Evolutionary conservation across 1,140 invertebrate genomes (phyloP), one percentile per base, ranked within the genome.

Genomic region (Bombus waltoni): DNA sequence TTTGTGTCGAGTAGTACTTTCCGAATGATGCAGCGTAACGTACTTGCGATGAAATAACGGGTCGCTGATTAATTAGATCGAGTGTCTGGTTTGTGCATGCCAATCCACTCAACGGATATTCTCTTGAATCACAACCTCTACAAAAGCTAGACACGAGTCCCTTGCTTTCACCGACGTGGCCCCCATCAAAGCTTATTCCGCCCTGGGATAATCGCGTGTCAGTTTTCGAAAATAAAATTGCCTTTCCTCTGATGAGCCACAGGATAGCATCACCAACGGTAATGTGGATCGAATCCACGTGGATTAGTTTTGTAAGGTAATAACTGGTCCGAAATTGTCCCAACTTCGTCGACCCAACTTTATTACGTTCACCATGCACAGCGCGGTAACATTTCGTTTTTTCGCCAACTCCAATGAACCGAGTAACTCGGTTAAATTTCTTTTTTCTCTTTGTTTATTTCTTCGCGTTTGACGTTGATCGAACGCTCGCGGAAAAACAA

Each of bases 21-120:
- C 85, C 89, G 90, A 93, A 90, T 88, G 92, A 92, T 76, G 89
- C 85, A 81, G 81, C 74, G 81, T 86, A 90, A 85, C 76, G 77
- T 89, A 87, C 85, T 84, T 73, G 81, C 73, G 81, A 77, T 75
- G 72, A 83, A 90, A 88, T 87, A 93, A 93, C 93, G 91, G 91
- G 68, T 92, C 91, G 91, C 85, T 93, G 93, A 93, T 93, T 94
- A 94, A 94, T 94, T 94, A 94, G 94, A 94, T 92, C 92, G 90
- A 93, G 92, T 86, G 89, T 80, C 70, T 76, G 79, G 89, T 89
- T 89, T 89, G 75, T 68, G 79, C 81, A 83, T 83, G 71, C 87
- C 87, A 73, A 85, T 89, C 88, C 78, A 86, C 66, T 73, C 83
- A 42, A 68, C 65, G 81, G 47, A 78, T 47, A 73, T 79, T 81